Evolutionary conservation across 2,888 invertebrate genomes (phyloP), one percentile per base, ranked within the genome.

Genomic region (Crossocerus cetratus): DNA sequence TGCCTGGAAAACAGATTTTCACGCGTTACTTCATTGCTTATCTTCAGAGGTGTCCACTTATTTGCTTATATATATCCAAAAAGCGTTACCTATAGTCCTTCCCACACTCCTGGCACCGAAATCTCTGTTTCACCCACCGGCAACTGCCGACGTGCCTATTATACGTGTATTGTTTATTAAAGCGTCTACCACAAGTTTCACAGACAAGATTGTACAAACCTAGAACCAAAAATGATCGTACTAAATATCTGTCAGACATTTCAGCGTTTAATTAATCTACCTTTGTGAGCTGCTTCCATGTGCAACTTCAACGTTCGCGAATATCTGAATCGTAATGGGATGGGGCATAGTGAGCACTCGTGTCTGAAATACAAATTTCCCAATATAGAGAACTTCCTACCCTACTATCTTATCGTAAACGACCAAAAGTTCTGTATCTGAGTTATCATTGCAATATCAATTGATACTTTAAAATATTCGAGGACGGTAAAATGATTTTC

Each of bases 61-160:
- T 32, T 32, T 32, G 8, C 0, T 3, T 8, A 32, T 32, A 4
- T 3, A 0, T 32, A 11, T 11, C 11, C 8, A 32, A 32, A 11
- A 3, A 32, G 32, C 32, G 32, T 81, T 81, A 81, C 81, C 76
- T 81, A 56, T 81, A 81, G 4, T 4, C 56, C 54, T 22, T 81
- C 5, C 18, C 44, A 49, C 81, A 81, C 13, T 65, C 56, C 2
- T 74, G 56, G 21, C 81, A 81, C 5, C 56, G 54, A 44, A 63
- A 81, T 22, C 64, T 42, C 11, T 71, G 32, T 20, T 71, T 69
- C 8, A 54, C 11, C 11, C 66, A 75, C 3, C 32, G n/a, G 11
- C 81, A 81, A 21, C 58, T 14, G 54, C 63, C 44, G 20, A 74
- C 66, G 60, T 81, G 81, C 44, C 77, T 79, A 55, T 72, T 76